Conservation (phyloP, 2,888 invertebrate species). For the Hydropsyche betteni region DNA sequence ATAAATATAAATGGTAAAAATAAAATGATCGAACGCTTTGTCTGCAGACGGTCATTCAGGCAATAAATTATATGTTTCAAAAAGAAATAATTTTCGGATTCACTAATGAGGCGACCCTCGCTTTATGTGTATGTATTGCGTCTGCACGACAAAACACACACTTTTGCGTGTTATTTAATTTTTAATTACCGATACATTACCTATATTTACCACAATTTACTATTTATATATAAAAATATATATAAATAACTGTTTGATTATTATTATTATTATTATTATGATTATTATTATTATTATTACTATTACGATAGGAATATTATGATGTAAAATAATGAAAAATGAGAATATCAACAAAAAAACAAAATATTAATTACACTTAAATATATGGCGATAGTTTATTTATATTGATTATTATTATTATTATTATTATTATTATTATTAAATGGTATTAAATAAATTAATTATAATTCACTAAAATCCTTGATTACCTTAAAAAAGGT, state of each 20-base stretch:
- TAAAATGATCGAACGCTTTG: not conserved
- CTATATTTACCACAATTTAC: conserved; percentile 44
- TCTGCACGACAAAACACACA: conserved; percentile 29
- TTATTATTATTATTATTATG: conserved; percentile 57
- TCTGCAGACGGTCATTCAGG: conserved; percentile 8
- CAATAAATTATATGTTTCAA: not conserved
- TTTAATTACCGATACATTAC: conserved; percentile 47
- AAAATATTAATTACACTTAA: conserved; percentile 52
- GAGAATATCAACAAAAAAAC: conserved; percentile 49
- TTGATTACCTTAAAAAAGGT: conserved; percentile 48
- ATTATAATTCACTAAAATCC: conserved; percentile 51
- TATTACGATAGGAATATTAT: conserved; percentile 60
- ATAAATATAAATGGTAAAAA: too few species aligned
- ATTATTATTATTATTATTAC: conserved; percentile 54
- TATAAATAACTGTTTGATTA: conserved; percentile 53
- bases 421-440: conserved; percentile 45
- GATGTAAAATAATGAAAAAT: conserved; percentile 52
- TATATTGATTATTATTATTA: conserved; percentile 47
- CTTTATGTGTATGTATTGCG: conserved; percentile 3
- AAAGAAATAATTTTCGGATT: not conserved
- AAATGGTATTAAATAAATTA: conserved; percentile 51
- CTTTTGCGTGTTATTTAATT: conserved; percentile 40
- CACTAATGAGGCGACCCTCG: not conserved
- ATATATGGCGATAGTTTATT: conserved; percentile 52
- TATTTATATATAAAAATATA: conserved; percentile 52